Evolutionary conservation across 2,888 invertebrate species (phyloP).

Genomic region (Capitulum mitella): DNA sequence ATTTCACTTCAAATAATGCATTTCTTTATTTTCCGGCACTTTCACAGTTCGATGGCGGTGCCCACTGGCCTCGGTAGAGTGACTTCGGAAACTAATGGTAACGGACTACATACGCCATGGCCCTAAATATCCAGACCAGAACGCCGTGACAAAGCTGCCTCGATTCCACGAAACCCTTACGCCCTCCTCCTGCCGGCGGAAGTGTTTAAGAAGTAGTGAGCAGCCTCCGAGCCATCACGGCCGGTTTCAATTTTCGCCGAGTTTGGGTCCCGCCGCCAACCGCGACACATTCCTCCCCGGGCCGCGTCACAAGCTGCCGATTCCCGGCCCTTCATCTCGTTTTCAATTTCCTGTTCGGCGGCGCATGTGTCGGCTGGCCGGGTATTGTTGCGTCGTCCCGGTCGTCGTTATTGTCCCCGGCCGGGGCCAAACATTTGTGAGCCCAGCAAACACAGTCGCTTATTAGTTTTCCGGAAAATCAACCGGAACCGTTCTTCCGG

Average conservation of each 20-base stretch:
- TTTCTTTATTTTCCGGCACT: too few species aligned
- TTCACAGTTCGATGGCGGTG: too few species aligned
- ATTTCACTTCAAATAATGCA: too few species aligned
- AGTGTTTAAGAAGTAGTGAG: background rate
- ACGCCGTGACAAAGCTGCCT: too few species aligned
- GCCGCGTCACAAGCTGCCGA: background rate
- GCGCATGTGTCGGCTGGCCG: background rate
- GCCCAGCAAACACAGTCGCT: background rate
- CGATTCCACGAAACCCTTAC: too few species aligned
- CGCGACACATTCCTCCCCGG: background rate
- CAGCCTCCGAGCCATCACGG: too few species aligned
- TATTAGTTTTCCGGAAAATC: background rate
- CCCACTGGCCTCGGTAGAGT: too few species aligned
- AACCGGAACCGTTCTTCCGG: background rate
- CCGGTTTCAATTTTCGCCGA: too few species aligned
- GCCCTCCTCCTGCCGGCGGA: background rate
- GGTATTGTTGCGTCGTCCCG: background rate
- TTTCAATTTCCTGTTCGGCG: background rate
- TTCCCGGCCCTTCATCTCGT: background rate
- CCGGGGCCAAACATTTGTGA: background rate
- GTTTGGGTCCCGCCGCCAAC: background rate
- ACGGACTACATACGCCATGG: too few species aligned
- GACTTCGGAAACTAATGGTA: too few species aligned
- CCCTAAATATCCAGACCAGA: background rate
- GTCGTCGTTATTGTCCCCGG: background rate